Conservation (phyloP, 2,888 invertebrate genomes). For the Drosophila yooni region DNA sequence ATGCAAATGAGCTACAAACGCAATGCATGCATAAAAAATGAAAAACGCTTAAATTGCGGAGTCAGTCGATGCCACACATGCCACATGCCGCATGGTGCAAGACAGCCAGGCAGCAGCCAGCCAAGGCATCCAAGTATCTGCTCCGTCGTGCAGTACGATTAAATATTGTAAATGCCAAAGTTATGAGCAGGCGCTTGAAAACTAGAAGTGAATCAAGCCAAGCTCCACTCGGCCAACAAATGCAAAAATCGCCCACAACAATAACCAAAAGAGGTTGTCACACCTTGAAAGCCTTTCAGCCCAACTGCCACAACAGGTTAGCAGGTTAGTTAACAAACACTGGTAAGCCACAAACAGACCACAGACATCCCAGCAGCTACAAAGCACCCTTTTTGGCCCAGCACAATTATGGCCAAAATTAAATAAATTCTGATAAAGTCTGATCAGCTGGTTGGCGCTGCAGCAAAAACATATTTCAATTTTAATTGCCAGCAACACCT, state of each 20-base stretch:
- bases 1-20: constrained; percentile 79
- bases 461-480: constrained; percentile 50
- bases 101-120: constrained; percentile 30
- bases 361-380: constrained; percentile 14
- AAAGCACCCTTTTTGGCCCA: not conserved
- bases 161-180: constrained; percentile 79
- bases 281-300: constrained; percentile 9
- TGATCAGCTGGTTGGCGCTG: constrained; percentile 40
- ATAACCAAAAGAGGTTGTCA: constrained; percentile 2
- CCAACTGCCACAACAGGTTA: constrained; percentile 3
- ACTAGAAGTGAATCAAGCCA: constrained; percentile 19
- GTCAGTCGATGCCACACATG: constrained; percentile 35
- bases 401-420: constrained; percentile 36
- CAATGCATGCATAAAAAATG: constrained; percentile 76
- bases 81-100: constrained; percentile 17
- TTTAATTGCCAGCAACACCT: constrained; percentile 69
- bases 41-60: constrained; percentile 70
- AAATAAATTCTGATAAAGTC: constrained; percentile 16
- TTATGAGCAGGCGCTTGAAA: constrained; percentile 24
- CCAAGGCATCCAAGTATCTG: constrained; percentile 38
- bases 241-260: constrained; percentile 14
- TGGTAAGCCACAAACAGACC: constrained; percentile 6
- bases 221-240: constrained; percentile 10
- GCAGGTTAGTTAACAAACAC: not conserved
- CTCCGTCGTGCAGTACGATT: constrained; percentile 68